Evolutionary conservation across 1,140 invertebrate genomes (phyloP).

Genomic region (Cecropterus lyciades): DNA sequence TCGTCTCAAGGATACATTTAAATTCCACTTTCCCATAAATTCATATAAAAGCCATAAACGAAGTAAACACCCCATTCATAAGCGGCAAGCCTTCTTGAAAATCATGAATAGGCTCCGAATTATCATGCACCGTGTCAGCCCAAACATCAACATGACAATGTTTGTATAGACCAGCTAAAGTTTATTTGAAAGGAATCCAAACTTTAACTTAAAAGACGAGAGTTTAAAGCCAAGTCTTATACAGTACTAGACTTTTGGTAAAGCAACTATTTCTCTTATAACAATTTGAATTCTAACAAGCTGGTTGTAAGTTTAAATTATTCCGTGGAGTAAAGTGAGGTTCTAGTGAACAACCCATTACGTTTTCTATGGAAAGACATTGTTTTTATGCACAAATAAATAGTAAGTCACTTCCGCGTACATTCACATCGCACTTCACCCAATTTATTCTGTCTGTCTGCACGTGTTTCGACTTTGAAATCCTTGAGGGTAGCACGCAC

Average conservation of each 20-base stretch:
- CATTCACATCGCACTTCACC: constrained; percentile 34
- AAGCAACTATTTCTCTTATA: not conserved
- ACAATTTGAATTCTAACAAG: constrained; percentile 14
- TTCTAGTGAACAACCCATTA: constrained; percentile 9
- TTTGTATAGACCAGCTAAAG: not conserved
- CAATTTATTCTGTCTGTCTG: constrained; percentile 33
- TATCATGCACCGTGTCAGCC: constrained; percentile 21
- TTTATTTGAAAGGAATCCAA: constrained; percentile 14
- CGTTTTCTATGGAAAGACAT: constrained; percentile 30
- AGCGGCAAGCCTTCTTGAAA: constrained; percentile 17
- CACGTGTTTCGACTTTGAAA: constrained; percentile 19
- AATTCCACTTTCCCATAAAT: no score
- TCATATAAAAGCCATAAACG: constrained; percentile 11
- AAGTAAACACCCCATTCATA: constrained; percentile 10
- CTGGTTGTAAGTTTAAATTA: constrained; percentile 7
- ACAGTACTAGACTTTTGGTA: not conserved
- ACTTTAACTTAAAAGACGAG: not conserved
- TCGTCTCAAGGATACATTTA: no score
- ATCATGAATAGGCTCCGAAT: constrained; percentile 22
- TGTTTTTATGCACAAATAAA: constrained; percentile 36
- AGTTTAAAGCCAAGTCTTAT: not conserved
- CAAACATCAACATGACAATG: not conserved
- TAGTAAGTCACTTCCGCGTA: constrained; percentile 35
- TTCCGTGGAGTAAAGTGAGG: not conserved
- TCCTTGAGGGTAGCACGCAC: not conserved